phyloP scores from a whole-genome alignment of 2,113 vertebrate genomes.

The Panthera leo region DNA sequence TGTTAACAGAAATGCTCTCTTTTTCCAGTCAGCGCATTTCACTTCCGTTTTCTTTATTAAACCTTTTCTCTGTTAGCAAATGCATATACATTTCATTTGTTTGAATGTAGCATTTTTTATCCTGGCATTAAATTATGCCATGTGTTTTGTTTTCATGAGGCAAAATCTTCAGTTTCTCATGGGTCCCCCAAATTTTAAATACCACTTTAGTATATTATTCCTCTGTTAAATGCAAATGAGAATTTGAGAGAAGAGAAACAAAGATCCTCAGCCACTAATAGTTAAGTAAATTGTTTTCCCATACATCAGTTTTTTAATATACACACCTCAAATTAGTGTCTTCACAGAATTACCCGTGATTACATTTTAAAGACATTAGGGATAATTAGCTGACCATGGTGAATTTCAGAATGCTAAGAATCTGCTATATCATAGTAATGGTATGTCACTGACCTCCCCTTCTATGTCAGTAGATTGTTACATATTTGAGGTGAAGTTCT shows the following conservation, averaged over 20 bases:
- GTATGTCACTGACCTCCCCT: neutral
- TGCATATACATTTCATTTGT: neutral
- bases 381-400: neutral
- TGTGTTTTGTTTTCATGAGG: constrained; percentile 2
- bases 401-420: neutral
- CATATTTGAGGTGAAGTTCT: neutral
- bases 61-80: neutral
- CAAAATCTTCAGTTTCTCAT: neutral
- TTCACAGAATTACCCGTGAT: neutral
- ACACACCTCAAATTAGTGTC: neutral
- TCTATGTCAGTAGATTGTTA: neutral
- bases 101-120: neutral
- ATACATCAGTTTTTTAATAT: neutral
- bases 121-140: neutral
- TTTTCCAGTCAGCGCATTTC: neutral
- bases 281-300: neutral
- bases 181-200: neutral
- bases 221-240: neutral
- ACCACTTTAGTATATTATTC: neutral
- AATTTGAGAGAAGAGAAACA: neutral
- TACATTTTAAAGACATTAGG: neutral
- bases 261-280: neutral
- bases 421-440: neutral
- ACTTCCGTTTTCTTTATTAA: constrained; percentile 26
- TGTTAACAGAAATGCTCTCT: neutral